phyloP scores from a whole-genome alignment of 37 sponge, comb jelly and placozoan species.

The Oscarella lobularis region DNA sequence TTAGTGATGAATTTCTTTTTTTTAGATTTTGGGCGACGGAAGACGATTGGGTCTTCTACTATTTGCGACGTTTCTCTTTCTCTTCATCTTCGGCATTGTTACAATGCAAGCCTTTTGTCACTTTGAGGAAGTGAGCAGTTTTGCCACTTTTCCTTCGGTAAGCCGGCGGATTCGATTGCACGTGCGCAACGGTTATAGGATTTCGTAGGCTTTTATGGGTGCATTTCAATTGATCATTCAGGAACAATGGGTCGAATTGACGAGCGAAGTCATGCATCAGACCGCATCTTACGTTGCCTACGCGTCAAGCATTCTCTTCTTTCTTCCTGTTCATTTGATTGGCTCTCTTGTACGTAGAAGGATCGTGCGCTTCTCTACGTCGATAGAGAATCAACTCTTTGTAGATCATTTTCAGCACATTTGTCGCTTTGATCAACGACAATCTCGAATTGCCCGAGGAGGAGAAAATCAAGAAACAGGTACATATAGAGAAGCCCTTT shows the following conservation, averaged over 20 bases:
- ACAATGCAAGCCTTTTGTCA: not conserved
- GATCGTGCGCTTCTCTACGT: not conserved
- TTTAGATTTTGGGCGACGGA: not conserved
- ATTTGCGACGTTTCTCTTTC: not conserved
- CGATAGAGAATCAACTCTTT: not conserved
- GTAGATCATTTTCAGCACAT: not conserved
- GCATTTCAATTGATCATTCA: not conserved
- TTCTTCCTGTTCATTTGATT: not conserved
- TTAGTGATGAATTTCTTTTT: not conserved
- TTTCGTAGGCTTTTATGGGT: not conserved
- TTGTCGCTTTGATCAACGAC: not conserved
- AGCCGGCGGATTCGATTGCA: not conserved
- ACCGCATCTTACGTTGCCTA: not conserved
- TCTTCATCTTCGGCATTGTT: not conserved
- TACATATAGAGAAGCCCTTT: too few species aligned
- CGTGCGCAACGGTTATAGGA: not conserved
- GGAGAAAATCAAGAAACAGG: not conserved
- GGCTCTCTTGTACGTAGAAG: not conserved
- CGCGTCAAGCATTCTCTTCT: not conserved
- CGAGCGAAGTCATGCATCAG: not conserved
- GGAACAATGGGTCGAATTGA: not conserved
- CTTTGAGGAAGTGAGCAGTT: not conserved
- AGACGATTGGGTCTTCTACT: not conserved
- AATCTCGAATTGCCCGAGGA: not conserved
- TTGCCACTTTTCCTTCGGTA: not conserved